phyloP scores from a whole-genome alignment of 2,113 vertebrate species.

The Datnioides undecimradiatus region DNA sequence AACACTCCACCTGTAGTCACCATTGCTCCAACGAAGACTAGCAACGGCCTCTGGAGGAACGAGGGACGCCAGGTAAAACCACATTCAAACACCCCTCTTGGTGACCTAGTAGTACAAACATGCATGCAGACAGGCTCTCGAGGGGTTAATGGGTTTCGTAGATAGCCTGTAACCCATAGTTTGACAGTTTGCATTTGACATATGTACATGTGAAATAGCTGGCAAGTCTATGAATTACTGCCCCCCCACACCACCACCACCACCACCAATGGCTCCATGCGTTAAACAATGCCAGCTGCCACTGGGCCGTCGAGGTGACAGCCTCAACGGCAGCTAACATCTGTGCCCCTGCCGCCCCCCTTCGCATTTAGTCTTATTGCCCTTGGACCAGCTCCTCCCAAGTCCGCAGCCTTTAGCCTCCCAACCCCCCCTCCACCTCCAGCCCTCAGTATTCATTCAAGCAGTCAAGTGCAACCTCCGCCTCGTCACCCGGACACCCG shows the following conservation, averaged over 20 bases:
- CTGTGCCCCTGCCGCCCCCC: constrained; percentile 69
- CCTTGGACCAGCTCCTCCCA: constrained; percentile 48
- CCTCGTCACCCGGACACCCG: constrained; percentile 48
- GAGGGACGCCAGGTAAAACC: constrained; percentile 92
- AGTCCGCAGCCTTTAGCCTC: constrained; percentile 30
- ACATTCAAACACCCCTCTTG: background rate
- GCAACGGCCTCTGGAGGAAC: constrained; percentile 97
- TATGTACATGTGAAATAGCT: constrained; percentile 72
- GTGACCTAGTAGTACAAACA: constrained; percentile 29
- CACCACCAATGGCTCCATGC: constrained; percentile 19
- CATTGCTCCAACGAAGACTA: constrained; percentile 97
- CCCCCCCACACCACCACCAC: background rate
- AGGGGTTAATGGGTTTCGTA: constrained; percentile 57
- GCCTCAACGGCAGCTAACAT: constrained; percentile 78
- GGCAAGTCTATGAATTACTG: constrained; percentile 34
- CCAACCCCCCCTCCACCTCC: constrained; percentile 10
- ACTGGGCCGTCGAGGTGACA: constrained; percentile 68
- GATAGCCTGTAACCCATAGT: constrained; percentile 48
- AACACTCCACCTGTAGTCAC: constrained; percentile 98
- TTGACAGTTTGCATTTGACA: constrained; percentile 64
- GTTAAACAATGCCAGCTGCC: constrained; percentile 80
- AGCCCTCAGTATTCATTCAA: constrained; percentile 48
- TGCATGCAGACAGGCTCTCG: constrained; percentile 30
- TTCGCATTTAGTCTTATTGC: constrained; percentile 39
- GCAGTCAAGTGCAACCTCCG: constrained; percentile 75